These are phyloP conservation scores for Leptoteleia sp. DNA, from an alignment of 1,140 invertebrate species.

Conservation along the genomic window DNA sequence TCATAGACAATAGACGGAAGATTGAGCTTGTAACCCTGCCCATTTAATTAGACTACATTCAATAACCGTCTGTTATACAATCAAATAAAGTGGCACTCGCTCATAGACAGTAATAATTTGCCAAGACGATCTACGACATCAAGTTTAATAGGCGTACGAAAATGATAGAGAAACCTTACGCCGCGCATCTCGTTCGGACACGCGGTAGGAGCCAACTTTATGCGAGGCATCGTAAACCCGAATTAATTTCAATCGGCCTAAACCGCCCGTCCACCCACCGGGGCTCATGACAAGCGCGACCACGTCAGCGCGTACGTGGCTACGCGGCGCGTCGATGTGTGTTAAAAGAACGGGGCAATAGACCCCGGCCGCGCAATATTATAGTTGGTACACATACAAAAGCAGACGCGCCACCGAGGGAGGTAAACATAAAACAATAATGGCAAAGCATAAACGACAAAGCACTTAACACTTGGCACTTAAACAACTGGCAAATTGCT, in stretches of 20 bases:
- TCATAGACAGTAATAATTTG: slow-evolving; percentile 43
- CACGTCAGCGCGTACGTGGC: too few relatives aligned
- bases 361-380: slow-evolving; percentile 23
- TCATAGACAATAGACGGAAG: background rate
- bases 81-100: slow-evolving; percentile 23
- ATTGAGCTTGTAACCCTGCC: background rate
- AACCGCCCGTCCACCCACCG: too few relatives aligned
- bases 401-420: slow-evolving; percentile 64
- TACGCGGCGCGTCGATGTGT: too few relatives aligned
- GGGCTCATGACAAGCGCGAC: too few relatives aligned
- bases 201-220: slow-evolving; percentile 25
- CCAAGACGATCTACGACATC: slow-evolving; percentile 33
- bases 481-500: slow-evolving; percentile 82
- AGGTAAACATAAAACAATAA: slow-evolving; percentile 82
- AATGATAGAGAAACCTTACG: slow-evolving; percentile 60
- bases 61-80: slow-evolving; percentile 12
- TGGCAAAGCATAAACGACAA: slow-evolving; percentile 80
- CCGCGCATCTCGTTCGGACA: slow-evolving; percentile 50
- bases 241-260: too few relatives aligned
- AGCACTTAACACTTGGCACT: slow-evolving; percentile 82
- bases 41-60: slow-evolving; percentile 14
- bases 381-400: slow-evolving; percentile 38
- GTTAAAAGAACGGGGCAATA: too few relatives aligned
- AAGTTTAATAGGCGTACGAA: slow-evolving; percentile 56
- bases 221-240: too few relatives aligned